Base-by-base conservation (phyloP, 2,888 invertebrate species). In the Linyphia triangularis region DNA sequence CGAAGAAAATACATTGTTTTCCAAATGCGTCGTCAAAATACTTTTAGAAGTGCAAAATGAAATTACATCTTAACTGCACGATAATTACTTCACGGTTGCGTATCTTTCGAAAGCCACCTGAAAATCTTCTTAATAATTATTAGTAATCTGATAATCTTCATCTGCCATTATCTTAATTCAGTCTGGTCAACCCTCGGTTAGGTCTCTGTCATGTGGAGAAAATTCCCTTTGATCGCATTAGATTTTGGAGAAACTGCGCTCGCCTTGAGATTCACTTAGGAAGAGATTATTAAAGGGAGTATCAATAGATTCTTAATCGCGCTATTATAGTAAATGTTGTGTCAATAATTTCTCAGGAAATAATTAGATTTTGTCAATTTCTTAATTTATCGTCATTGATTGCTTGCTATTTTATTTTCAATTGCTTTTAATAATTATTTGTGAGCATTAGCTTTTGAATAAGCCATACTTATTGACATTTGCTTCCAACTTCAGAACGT, bases 121-220 rank as follows among this genome's bases (percentile, higher is more conserved):
- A n/a, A 33, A 33, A 33, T 33, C 63, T 63, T 24, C 26, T 24
- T n/a, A 37, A 24, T 43, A 72, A 43, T 72, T 10, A 72, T 40
- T 24, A 43, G 16, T 72, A 72, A 72, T 72, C 70, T 16, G 70
- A 72, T 72, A 72, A 72, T 72, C 70, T 43, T 22, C 24, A 43
- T 26, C 70, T 72, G 70, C 37, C 70, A 72, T 72, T 40, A 72
- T 72, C 70, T 70, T 37, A 70, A 70, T 72, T 72, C 43, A 40
- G 70, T 26, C 13, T 19, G 16, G 40, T 51, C n/a, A 70, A 72
- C n/a, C 28, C 22, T 16, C 16, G 22, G 40, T 24, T 72, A 67
- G 67, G 5, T 51, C n/a, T 6, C 33, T 13, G 19, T 63, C 13
- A 13, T 24, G 63, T 26, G 33, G 67, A 33, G 67, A 19, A 67